A percentile compares a stretch with the other conserved stretches of the same genome.
Evolutionary conservation across 2,113 vertebrate genomes (phyloP).

Genomic region (Anoura caudifer): DNA sequence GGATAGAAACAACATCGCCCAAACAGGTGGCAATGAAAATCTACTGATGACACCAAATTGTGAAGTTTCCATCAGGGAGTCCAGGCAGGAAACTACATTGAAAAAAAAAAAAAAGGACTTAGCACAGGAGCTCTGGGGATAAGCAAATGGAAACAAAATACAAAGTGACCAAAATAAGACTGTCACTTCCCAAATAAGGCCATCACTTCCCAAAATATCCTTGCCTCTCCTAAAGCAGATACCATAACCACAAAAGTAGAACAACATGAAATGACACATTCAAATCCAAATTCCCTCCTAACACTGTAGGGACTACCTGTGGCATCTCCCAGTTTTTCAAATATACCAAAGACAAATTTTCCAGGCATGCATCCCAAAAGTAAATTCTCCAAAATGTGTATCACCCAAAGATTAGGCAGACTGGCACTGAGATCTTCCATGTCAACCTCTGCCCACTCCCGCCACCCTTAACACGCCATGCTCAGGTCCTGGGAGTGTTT

Average conservation of each 20-base stretch:
- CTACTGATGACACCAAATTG: not conserved
- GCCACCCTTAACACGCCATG: not conserved
- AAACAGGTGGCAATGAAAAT: not conserved
- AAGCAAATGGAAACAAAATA: slow-evolving; percentile 15
- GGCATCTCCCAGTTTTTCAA: not conserved
- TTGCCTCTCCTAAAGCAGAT: slow-evolving; percentile 6
- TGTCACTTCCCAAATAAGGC: slow-evolving; percentile 17
- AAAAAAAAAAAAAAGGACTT: not conserved
- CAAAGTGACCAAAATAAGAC: not conserved
- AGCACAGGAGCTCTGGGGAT: not conserved
- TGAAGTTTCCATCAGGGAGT: not conserved
- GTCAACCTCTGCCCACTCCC: not conserved
- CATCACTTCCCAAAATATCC: not conserved
- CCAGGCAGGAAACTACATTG: not conserved
- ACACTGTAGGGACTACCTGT: not conserved
- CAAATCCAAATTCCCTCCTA: not conserved
- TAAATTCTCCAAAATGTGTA: not conserved
- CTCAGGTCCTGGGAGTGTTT: not conserved
- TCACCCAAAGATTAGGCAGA: not conserved
- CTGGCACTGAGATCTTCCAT: not conserved
- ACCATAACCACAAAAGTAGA: not conserved
- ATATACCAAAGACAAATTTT: not conserved
- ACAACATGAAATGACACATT: not conserved
- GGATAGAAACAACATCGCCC: not conserved
- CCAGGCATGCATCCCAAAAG: not conserved